Percentiles rank a stretch among this genome's conserved stretches.
Conservation (phyloP, 2,113 vertebrate species). For the Polypterus senegalus region DNA sequence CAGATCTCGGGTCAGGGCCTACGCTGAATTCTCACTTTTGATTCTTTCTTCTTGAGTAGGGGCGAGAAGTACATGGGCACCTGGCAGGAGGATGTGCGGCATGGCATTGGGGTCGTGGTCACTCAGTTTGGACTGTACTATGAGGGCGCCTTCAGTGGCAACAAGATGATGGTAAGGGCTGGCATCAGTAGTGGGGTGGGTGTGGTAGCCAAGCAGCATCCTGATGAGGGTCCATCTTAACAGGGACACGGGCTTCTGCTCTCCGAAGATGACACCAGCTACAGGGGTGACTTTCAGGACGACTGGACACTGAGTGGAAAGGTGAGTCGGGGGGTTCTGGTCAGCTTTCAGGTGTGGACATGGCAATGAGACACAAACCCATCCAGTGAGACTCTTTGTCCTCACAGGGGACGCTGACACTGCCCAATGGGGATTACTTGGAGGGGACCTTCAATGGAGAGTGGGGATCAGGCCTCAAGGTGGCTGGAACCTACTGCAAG, state of each 20-base stretch:
- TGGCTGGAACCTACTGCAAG: conserved; percentile 85
- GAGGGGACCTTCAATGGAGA: conserved; percentile 86
- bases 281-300: conserved; percentile 91
- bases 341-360: too few species aligned
- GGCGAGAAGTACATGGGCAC: conserved; percentile 97
- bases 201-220: not conserved
- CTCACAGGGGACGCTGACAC: conserved; percentile 70
- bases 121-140: conserved; percentile 96
- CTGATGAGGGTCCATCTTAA: not conserved
- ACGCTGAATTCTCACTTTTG: not conserved
- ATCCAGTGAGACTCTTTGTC: not conserved
- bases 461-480: conserved; percentile 91
- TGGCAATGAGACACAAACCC: not conserved
- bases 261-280: conserved; percentile 89
- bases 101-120: conserved; percentile 86
- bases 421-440: conserved; percentile 86
- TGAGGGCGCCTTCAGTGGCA: conserved; percentile 82
- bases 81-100: conserved; percentile 86
- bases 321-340: conserved; percentile 37
- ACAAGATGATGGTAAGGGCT: conserved; percentile 87
- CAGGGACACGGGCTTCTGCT: conserved; percentile 82
- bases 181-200: not conserved
- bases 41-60: conserved; percentile 36
- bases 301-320: conserved; percentile 94
- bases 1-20: too few species aligned